These are phyloP conservation scores for Pyrrhosoma nymphula DNA, from an alignment of 2,888 invertebrate genomes.

Conservation along the genomic window DNA sequence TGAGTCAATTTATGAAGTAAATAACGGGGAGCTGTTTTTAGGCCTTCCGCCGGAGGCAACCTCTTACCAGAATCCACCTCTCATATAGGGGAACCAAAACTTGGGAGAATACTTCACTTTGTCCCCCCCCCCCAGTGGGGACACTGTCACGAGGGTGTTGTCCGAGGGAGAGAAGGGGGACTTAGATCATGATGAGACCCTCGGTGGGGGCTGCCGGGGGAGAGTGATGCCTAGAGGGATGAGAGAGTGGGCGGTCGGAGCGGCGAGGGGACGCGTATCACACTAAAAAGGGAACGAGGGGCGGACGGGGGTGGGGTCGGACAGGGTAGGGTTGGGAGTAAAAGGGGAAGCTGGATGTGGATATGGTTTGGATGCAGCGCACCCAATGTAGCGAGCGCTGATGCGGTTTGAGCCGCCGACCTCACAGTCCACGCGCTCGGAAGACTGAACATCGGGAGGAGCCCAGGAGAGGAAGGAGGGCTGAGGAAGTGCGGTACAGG, in stretches of 20 bases:
- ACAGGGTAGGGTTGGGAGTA: neutral
- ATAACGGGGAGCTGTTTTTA: too few species aligned
- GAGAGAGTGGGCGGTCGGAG: neutral
- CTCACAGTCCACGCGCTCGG: slow-evolving; percentile 42
- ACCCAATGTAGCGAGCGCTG: slow-evolving; percentile 58
- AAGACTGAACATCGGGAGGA: slow-evolving; percentile 18
- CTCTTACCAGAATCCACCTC: too few species aligned
- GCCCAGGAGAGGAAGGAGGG: neutral
- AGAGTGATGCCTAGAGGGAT: neutral
- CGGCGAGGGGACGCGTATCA: neutral
- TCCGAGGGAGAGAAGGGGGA: too few species aligned
- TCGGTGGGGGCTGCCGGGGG: too few species aligned
- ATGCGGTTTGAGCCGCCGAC: slow-evolving; percentile 60
- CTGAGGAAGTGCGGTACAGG: neutral
- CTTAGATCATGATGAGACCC: too few species aligned
- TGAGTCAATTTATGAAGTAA: too few species aligned
- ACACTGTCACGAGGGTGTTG: too few species aligned
- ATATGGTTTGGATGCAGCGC: slow-evolving; percentile 35
- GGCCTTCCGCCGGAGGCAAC: too few species aligned
- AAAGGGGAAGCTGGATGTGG: neutral
- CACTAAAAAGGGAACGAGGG: neutral
- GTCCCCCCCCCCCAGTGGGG: too few species aligned
- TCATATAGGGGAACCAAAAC: too few species aligned
- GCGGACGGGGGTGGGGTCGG: too few species aligned
- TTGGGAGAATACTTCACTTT: too few species aligned